Conservation (phyloP, 1,140 invertebrate genomes). For the Platorchestia sp. region DNA sequence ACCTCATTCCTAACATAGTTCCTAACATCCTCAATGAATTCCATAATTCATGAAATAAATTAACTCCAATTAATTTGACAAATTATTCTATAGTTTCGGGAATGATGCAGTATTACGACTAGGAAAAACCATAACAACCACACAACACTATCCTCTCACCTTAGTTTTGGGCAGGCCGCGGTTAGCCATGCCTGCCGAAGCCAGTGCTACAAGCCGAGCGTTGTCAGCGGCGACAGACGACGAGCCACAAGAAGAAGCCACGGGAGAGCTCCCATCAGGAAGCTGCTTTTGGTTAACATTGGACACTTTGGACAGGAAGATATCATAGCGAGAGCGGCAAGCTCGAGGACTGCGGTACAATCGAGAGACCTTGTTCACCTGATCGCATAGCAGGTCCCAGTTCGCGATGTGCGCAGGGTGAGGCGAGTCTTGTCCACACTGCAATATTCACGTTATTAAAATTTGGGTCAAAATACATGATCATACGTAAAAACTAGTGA, state of each 20-base stretch:
- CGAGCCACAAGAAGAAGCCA: not conserved
- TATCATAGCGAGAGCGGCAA: conserved; percentile 82
- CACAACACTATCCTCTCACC: not conserved
- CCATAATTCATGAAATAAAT: too few species aligned
- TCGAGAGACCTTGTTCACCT: conserved; percentile 86
- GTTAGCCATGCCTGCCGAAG: conserved; percentile 9
- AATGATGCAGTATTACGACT: too few species aligned
- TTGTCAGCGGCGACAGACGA: not conserved
- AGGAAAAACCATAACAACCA: conserved; percentile 62
- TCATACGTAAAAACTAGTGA: too few species aligned
- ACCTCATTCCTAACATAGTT: too few species aligned
- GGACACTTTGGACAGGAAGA: conserved; percentile 79
- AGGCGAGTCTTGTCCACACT: not conserved
- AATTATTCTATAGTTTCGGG: too few species aligned
- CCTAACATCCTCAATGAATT: too few species aligned
- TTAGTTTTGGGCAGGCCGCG: conserved; percentile 11
- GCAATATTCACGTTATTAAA: not conserved
- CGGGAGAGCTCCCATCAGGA: conserved; percentile 74
- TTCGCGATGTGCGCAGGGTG: conserved; percentile 88
- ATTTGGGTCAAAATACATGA: not conserved
- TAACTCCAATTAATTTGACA: too few species aligned
- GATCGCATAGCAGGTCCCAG: conserved; percentile 95
- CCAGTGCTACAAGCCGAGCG: not conserved
- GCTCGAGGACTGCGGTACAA: conserved; percentile 90
- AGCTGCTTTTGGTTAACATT: conserved; percentile 88